Conservation (phyloP, 2,113 vertebrate species). For the Delphinus delphis region DNA sequence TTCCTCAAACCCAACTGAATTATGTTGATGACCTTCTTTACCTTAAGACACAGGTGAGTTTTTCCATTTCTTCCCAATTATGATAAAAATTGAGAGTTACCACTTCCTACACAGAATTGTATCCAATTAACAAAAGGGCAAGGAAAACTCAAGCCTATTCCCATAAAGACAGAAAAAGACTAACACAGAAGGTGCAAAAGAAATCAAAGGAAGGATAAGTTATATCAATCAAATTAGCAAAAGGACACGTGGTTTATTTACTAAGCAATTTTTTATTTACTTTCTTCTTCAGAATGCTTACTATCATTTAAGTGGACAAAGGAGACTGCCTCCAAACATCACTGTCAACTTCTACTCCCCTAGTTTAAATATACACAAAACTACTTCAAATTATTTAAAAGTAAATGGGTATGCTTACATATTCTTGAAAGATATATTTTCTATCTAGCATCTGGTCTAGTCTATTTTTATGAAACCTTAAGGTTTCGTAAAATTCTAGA, state of each 20-base stretch:
- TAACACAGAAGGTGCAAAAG: not conserved
- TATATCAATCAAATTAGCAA: not conserved
- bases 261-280: not conserved
- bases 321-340: not conserved
- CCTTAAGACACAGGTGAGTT: not conserved
- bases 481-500: constrained; percentile 15
- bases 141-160: constrained; percentile 8
- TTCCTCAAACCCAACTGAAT: not conserved
- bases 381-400: constrained; percentile 4
- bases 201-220: not conserved
- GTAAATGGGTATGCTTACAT: not conserved
- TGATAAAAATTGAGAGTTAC: not conserved
- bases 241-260: not conserved
- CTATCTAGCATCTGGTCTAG: not conserved
- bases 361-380: constrained; percentile 17
- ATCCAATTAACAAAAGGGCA: constrained; percentile 18
- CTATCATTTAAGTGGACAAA: constrained; percentile 16
- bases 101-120: not conserved
- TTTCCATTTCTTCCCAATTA: not conserved
- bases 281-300: not conserved
- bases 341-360: not conserved
- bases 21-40: not conserved
- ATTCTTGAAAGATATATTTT: not conserved
- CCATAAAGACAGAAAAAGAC: not conserved
- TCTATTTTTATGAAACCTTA: not conserved